A percentile compares a stretch with the other conserved stretches of the same genome.
phyloP scores from a whole-genome alignment of 1,140 invertebrate species.

The Drosophila parvula region DNA sequence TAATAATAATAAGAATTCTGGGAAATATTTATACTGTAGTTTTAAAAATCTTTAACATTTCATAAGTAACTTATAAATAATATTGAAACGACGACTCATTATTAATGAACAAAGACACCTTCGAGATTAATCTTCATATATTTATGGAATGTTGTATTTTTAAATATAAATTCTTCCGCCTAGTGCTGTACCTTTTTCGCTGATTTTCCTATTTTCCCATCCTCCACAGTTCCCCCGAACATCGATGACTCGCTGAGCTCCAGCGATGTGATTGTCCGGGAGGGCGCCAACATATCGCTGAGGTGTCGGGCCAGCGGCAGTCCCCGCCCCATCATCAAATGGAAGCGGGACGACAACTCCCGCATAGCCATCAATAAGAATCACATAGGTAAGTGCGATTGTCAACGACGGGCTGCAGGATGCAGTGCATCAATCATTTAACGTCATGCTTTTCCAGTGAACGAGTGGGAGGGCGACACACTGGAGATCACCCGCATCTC shows the following conservation, averaged over 20 bases:
- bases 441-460: slow-evolving; percentile 85
- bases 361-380: slow-evolving; percentile 94
- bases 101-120: neutral
- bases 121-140: neutral
- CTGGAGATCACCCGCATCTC: slow-evolving; percentile 94
- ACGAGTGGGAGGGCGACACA: slow-evolving; percentile 92
- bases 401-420: slow-evolving; percentile 1
- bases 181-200: slow-evolving; percentile 1
- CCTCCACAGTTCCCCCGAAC: slow-evolving; percentile 93
- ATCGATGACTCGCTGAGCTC: slow-evolving; percentile 95
- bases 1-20: neutral
- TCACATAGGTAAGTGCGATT: slow-evolving; percentile 87
- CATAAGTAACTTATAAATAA: neutral
- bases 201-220: slow-evolving; percentile 15
- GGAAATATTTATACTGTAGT: no score
- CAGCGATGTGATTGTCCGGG: slow-evolving; percentile 96
- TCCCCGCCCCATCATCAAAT: slow-evolving; percentile 94
- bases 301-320: slow-evolving; percentile 95
- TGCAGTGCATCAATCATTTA: slow-evolving; percentile 75
- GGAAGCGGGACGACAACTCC: slow-evolving; percentile 94
- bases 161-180: neutral
- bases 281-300: slow-evolving; percentile 94
- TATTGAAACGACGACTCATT: no score
- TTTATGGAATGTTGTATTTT: neutral
- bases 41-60: neutral